These are phyloP conservation scores for Parnassius smintheus DNA, from an alignment of 2,888 invertebrate species.

Conservation along the genomic window DNA sequence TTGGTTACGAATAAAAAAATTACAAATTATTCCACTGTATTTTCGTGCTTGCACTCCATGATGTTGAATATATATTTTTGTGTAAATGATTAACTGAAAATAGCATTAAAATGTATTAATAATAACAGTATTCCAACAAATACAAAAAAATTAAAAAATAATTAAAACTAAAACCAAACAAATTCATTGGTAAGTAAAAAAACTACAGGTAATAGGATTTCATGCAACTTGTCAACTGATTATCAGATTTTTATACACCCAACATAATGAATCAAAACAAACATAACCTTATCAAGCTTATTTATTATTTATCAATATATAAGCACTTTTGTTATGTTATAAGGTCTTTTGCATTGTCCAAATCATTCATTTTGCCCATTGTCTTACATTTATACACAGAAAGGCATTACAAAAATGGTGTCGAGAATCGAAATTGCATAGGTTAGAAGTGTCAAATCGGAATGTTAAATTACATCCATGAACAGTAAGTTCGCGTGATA, in stretches of 20 bases:
- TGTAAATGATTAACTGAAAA: constrained; percentile 1
- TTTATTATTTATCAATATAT: constrained; percentile 27
- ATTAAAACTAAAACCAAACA: background rate
- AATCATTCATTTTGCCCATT: constrained; percentile 29
- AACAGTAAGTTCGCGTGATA: constrained; percentile 26
- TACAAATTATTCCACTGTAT: no score
- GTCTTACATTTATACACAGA: constrained; percentile 50
- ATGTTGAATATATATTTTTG: background rate
- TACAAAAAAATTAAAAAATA: no score
- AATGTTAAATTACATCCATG: constrained; percentile 58
- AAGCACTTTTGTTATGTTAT: constrained; percentile 14
- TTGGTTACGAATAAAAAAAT: background rate
- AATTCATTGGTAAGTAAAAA: background rate
- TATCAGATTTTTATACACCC: constrained; percentile 35
- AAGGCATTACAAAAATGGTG: constrained; percentile 75
- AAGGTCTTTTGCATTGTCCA: constrained; percentile 3
- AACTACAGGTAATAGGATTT: background rate
- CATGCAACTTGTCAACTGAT: constrained; percentile 34
- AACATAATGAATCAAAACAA: constrained; percentile 69
- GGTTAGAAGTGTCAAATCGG: constrained; percentile 73
- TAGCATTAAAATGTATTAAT: background rate
- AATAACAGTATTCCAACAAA: no score
- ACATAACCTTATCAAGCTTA: constrained; percentile 69
- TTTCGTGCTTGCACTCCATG: background rate
- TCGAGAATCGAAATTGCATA: constrained; percentile 59